Percentiles rank a stretch among this genome's conserved stretches.
Conservation (phyloP, 1,140 invertebrate genomes). For the Hyles vespertilio region DNA sequence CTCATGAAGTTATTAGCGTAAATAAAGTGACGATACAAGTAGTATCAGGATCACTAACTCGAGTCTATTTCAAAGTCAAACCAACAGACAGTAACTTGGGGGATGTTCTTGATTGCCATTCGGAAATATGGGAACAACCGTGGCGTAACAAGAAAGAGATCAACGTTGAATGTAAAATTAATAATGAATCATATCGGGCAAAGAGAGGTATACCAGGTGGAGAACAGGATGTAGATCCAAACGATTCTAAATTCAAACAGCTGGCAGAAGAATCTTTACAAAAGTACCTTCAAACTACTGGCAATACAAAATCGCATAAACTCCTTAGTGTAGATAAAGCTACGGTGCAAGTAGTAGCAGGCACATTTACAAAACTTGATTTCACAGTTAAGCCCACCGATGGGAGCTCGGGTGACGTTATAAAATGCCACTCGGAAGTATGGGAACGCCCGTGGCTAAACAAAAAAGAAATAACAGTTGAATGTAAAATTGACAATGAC, state of each 20-base stretch:
- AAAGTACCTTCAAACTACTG: constrained; percentile 27
- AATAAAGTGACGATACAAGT: constrained; percentile 22
- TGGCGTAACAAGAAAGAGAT: constrained; percentile 30
- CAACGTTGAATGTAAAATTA: constrained; percentile 24
- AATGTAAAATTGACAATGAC: constrained; percentile 8
- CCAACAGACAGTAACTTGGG: constrained; percentile 10
- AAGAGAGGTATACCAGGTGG: constrained; percentile 17
- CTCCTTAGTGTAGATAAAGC: constrained; percentile 30
- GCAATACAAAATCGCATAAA: constrained; percentile 18
- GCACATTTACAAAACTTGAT: constrained; percentile 25
- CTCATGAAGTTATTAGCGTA: constrained; percentile 13
- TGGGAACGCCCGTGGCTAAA: constrained; percentile 77
- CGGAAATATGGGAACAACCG: constrained; percentile 29
- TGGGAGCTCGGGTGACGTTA: constrained; percentile 12
- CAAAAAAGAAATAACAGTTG: constrained; percentile 17
- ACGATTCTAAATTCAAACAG: constrained; percentile 21
- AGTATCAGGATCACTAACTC: constrained; percentile 25
- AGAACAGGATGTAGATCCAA: constrained; percentile 23
- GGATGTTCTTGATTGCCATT: constrained; percentile 29
- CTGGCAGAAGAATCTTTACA: constrained; percentile 33
- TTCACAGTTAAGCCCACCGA: constrained; percentile 21
- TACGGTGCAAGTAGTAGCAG: constrained; percentile 34
- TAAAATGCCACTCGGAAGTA: constrained; percentile 70
- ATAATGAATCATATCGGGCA: constrained; percentile 8
- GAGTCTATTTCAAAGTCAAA: constrained; percentile 32